Evolutionary conservation across 2,113 vertebrate genomes (phyloP).

Genomic region (Antidorcas marsupialis): DNA sequence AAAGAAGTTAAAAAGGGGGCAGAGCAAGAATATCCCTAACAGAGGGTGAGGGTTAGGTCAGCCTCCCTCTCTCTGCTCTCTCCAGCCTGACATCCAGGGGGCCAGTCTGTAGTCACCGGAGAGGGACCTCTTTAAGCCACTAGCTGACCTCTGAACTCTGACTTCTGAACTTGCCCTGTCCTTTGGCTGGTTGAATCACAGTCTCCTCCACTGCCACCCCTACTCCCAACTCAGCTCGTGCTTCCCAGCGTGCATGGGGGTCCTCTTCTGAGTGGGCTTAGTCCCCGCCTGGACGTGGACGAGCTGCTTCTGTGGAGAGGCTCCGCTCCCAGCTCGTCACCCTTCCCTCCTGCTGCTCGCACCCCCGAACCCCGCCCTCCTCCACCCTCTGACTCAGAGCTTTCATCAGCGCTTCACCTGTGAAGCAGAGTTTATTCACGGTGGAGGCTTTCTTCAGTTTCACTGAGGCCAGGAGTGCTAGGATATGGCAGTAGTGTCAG

Average conservation of each 20-base stretch:
- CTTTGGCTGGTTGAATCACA: not conserved
- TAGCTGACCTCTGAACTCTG: not conserved
- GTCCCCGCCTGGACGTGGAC: not conserved
- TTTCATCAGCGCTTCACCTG: not conserved
- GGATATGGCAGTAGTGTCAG: not conserved
- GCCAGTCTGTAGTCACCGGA: not conserved
- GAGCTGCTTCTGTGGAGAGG: not conserved
- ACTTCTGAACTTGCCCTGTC: not conserved
- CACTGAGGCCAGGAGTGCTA: not conserved
- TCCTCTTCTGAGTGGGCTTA: not conserved
- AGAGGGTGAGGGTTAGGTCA: not conserved
- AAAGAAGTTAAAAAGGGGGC: not conserved
- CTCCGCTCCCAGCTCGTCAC: not conserved
- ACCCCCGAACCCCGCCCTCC: not conserved
- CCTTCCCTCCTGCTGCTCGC: not conserved
- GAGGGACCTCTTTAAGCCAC: not conserved
- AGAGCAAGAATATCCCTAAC: not conserved
- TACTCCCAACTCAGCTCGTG: not conserved
- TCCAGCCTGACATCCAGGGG: not conserved
- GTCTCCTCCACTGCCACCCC: not conserved
- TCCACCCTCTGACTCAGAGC: not conserved
- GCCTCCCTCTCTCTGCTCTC: not conserved
- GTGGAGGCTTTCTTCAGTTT: not conserved
- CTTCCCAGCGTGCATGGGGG: accelerated
- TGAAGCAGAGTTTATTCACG: not conserved